Evolutionary conservation across 2,888 invertebrate genomes (phyloP).

Genomic region (Lissocephala sabroskyi): DNA sequence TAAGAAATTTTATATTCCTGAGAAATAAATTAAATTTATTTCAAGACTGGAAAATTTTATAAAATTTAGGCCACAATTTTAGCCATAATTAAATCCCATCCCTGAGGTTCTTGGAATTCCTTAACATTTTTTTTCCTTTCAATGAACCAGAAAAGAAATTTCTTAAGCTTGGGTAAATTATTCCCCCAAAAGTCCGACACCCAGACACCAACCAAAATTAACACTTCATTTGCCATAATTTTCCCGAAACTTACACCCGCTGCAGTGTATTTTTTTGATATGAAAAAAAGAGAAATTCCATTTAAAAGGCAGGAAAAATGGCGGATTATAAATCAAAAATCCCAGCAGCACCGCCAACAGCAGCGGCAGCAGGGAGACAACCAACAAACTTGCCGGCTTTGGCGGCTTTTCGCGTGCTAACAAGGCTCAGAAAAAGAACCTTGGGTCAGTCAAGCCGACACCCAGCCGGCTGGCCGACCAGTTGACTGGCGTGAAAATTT

Average conservation of each 20-base stretch:
- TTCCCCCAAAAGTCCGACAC: background rate
- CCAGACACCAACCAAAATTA: conserved; percentile 17
- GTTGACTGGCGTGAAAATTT: conserved; percentile 57
- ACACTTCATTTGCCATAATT: conserved; percentile 59
- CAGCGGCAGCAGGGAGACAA: conserved; percentile 8
- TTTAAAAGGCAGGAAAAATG: conserved; percentile 5
- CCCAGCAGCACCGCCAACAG: conserved; percentile 31
- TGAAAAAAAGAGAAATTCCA: background rate
- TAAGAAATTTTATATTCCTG: too few species aligned
- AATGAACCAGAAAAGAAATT: too few species aligned
- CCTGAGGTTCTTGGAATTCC: too few species aligned
- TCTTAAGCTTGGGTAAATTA: too few species aligned
- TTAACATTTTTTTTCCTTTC: too few species aligned
- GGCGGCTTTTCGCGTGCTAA: conserved; percentile 47
- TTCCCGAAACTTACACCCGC: conserved; percentile 22
- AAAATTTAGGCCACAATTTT: too few species aligned
- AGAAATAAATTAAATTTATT: too few species aligned
- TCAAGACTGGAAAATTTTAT: too few species aligned
- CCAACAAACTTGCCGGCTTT: background rate
- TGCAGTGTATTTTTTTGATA: conserved; percentile 14
- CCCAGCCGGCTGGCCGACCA: conserved; percentile 1
- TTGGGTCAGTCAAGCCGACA: conserved; percentile 11
- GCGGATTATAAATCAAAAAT: conserved; percentile 58
- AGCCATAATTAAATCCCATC: too few species aligned
- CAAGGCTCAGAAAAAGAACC: conserved; percentile 33